phyloP scores from a whole-genome alignment of 1,140 invertebrate species.

The Reticulitermes speratus region DNA sequence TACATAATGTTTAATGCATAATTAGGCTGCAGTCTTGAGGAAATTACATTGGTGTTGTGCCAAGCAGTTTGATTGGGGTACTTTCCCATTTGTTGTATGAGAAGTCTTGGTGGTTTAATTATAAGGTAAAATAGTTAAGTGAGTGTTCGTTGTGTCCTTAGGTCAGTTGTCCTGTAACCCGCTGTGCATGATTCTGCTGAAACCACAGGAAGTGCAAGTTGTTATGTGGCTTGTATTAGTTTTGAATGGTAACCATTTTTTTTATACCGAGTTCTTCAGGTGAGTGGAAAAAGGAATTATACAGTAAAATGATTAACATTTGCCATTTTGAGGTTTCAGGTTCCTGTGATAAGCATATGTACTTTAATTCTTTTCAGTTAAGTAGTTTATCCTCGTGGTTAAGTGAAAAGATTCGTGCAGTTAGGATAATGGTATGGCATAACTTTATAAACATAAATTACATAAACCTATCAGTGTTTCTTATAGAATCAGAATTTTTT shows the following conservation, averaged over 20 bases:
- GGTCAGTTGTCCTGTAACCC: background rate
- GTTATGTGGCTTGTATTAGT: background rate
- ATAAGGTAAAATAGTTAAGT: background rate
- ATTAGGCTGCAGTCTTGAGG: background rate
- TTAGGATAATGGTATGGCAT: background rate
- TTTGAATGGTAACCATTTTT: background rate
- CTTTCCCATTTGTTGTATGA: background rate
- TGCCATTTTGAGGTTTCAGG: constrained; percentile 5
- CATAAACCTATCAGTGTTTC: background rate
- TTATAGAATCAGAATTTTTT: background rate
- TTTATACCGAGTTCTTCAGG: background rate
- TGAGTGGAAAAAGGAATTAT: background rate
- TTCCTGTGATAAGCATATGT: background rate
- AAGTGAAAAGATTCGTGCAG: background rate
- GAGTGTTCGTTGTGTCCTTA: background rate
- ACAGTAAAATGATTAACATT: background rate
- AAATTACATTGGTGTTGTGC: background rate
- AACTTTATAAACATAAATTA: background rate
- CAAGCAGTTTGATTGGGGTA: background rate
- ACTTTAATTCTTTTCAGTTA: background rate
- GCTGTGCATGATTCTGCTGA: background rate
- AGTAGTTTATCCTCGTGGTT: background rate
- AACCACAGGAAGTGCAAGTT: background rate
- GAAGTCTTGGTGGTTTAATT: background rate
- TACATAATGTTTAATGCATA: background rate